These are phyloP conservation scores for Hypomecis atomaria DNA, from an alignment of 2,888 invertebrate genomes.

Conservation along the genomic window DNA sequence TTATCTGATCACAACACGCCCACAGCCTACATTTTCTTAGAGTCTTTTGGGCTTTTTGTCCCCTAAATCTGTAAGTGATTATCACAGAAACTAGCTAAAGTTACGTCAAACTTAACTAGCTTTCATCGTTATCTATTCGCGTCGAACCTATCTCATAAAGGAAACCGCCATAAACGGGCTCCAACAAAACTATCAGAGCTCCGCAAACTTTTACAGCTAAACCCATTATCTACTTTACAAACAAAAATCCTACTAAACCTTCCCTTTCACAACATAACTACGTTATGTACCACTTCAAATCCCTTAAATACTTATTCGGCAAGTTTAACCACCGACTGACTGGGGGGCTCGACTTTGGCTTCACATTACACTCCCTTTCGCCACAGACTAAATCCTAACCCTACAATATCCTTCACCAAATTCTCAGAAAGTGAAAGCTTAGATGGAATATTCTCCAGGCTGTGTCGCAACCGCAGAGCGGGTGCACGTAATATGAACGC, in stretches of 20 bases:
- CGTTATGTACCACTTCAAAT: slow-evolving; percentile 40
- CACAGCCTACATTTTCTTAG: too few relatives aligned
- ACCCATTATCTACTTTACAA: slow-evolving; percentile 40
- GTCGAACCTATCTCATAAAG: slow-evolving; percentile 18
- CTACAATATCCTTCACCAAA: slow-evolving; percentile 11
- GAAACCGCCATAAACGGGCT: slow-evolving; percentile 21
- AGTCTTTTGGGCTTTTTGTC: too few relatives aligned
- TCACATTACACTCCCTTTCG: slow-evolving; percentile 25
- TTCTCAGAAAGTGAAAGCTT: slow-evolving; percentile 34
- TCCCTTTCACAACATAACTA: slow-evolving; percentile 35
- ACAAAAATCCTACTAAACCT: slow-evolving; percentile 46
- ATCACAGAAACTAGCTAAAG: neutral
- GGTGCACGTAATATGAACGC: slow-evolving; percentile 43
- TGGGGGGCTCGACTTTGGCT: slow-evolving; percentile 33
- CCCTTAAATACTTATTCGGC: slow-evolving; percentile 50
- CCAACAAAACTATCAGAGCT: slow-evolving; percentile 27
- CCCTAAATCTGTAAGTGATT: too few relatives aligned
- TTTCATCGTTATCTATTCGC: neutral
- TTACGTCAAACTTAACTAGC: neutral
- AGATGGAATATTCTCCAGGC: slow-evolving; percentile 3
- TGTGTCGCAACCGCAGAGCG: slow-evolving; percentile 36
- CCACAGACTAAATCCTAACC: slow-evolving; percentile 16
- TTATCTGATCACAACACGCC: too few relatives aligned
- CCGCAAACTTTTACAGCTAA: slow-evolving; percentile 34
- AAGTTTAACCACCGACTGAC: slow-evolving; percentile 40